phyloP scores from a whole-genome alignment of 2,888 invertebrate species.

The Trichopria drosophilae region DNA sequence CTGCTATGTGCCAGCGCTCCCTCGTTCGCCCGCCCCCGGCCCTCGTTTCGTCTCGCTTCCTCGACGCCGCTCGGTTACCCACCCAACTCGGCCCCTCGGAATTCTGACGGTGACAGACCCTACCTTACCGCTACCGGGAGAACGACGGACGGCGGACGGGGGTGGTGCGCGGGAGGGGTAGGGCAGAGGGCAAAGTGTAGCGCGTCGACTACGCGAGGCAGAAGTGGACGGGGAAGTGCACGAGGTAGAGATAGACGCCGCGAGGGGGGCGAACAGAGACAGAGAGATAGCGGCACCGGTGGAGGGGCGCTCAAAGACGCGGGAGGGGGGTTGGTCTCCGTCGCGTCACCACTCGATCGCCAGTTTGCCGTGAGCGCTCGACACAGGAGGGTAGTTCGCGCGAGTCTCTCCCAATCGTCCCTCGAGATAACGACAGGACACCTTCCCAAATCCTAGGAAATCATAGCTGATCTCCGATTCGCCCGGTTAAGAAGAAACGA shows the following conservation, averaged over 20 bases:
- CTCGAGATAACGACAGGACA: constrained; percentile 1
- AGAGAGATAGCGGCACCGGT: constrained; percentile 36
- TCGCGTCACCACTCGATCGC: constrained; percentile 61
- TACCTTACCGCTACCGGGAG: constrained; percentile 43
- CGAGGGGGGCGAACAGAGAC: constrained; percentile 37
- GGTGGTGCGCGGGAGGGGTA: constrained; percentile 40
- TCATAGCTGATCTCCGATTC: too few species aligned
- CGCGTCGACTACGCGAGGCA: constrained; percentile 39
- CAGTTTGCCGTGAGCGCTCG: constrained; percentile 81
- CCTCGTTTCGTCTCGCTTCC: constrained; percentile 59
- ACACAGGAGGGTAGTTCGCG: too few species aligned
- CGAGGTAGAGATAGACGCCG: constrained; percentile 27
- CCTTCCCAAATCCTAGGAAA: too few species aligned
- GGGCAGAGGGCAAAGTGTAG: constrained; percentile 38
- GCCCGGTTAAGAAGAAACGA: constrained; percentile 2
- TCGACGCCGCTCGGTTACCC: constrained; percentile 58
- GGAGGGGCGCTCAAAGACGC: constrained; percentile 23
- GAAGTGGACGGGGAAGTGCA: constrained; percentile 15
- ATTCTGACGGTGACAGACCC: constrained; percentile 59
- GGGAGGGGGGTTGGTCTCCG: constrained; percentile 52
- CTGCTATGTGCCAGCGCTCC: constrained; percentile 37
- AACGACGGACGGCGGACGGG: constrained; percentile 30
- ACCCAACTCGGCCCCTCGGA: constrained; percentile 58
- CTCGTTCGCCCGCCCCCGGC: constrained; percentile 53
- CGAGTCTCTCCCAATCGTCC: constrained; percentile 20